These are phyloP conservation scores for Melanostoma mellinum DNA, from an alignment of 2,888 invertebrate species.

Conservation along the genomic window DNA sequence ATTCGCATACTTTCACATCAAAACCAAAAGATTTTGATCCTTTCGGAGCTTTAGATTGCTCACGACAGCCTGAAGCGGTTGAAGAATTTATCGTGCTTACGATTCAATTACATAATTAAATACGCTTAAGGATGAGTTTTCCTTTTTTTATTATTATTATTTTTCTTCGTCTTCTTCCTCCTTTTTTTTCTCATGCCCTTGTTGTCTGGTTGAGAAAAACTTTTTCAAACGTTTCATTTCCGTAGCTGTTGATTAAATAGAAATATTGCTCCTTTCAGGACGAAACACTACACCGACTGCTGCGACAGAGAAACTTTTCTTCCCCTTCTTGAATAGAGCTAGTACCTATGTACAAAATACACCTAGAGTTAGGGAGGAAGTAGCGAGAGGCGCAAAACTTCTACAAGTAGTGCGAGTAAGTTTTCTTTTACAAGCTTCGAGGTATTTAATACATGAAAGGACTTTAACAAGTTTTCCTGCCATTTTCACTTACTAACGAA, in stretches of 20 bases:
- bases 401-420: conserved; percentile 10
- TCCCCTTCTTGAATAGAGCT: background rate
- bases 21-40: conserved; percentile 53
- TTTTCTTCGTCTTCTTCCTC: conserved; percentile 7
- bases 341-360: background rate
- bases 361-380: background rate
- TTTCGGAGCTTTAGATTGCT: conserved; percentile 51
- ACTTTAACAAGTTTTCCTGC: conserved; percentile 24
- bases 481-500: conserved; percentile 34
- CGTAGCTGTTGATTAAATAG: conserved; percentile 48
- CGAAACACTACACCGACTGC: conserved; percentile 21
- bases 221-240: conserved; percentile 44
- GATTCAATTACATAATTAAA: conserved; percentile 81
- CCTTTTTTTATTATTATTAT: background rate
- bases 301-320: conserved; percentile 33
- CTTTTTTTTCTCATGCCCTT: conserved; percentile 8
- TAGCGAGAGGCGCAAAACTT: conserved; percentile 21
- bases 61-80: conserved; percentile 20
- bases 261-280: conserved; percentile 29
- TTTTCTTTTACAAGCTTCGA: conserved; percentile 22
- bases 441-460: conserved; percentile 59
- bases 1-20: conserved; percentile 28
- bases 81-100: conserved; percentile 42
- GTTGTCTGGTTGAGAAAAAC: conserved; percentile 8
- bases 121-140: conserved; percentile 75